Evolutionary conservation across 2,888 invertebrate species (phyloP).

Genomic region (Pilophorus perplexus): DNA sequence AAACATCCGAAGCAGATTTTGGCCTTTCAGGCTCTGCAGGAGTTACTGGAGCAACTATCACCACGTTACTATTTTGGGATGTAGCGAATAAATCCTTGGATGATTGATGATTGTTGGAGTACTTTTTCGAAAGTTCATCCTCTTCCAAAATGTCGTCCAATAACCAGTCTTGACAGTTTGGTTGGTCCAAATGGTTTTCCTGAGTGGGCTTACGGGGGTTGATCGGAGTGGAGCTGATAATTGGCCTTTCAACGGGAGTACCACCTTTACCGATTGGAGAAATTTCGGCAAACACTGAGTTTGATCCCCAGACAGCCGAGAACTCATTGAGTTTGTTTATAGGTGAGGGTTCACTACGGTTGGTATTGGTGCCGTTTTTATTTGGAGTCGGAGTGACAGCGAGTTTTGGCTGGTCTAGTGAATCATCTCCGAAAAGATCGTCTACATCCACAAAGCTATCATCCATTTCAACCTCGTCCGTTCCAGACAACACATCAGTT

Average conservation of each 20-base stretch:
- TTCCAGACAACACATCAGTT: neutral
- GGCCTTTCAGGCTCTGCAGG: neutral
- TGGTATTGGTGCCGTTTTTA: neutral
- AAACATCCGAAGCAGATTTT: neutral
- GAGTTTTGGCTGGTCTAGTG: neutral
- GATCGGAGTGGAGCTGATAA: slow-evolving; percentile 15
- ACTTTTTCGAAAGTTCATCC: slow-evolving; percentile 4
- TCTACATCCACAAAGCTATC: slow-evolving; percentile 27
- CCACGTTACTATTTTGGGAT: neutral
- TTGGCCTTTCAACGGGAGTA: neutral
- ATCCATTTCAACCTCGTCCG: neutral
- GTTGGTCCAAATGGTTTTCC: too few relatives aligned
- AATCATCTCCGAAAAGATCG: slow-evolving; percentile 37
- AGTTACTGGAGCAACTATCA: neutral
- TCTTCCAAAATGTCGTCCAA: slow-evolving; percentile 31
- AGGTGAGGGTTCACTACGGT: slow-evolving; percentile 1
- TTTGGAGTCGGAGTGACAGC: neutral
- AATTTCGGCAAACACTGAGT: neutral
- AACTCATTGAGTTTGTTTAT: neutral
- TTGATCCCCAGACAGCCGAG: neutral
- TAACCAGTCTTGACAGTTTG: too few relatives aligned
- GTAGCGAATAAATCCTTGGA: slow-evolving; percentile 11
- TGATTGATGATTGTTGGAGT: neutral
- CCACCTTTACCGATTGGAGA: neutral
- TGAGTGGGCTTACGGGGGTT: neutral